A percentile compares a stretch with the other conserved stretches of the same genome.
phyloP scores from a whole-genome alignment of 2,113 vertebrate species.

The Cyprinodon tularosa region DNA sequence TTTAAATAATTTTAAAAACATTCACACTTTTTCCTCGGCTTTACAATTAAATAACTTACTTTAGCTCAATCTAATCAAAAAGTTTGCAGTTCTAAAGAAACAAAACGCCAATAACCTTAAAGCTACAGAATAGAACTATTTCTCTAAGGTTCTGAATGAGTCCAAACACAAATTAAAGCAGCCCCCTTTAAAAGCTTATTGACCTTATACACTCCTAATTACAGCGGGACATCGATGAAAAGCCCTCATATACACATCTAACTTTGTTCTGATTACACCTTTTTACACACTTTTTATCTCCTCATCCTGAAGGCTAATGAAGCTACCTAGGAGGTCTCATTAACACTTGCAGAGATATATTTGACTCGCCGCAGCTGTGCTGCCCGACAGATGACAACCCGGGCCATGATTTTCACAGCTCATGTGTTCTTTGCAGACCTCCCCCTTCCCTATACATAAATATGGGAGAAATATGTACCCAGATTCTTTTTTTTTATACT shows the following conservation, averaged over 20 bases:
- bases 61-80: neutral
- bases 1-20: neutral
- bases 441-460: neutral
- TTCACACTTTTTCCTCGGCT: neutral
- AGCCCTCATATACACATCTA: neutral
- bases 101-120: neutral
- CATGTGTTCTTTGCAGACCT: neutral
- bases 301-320: neutral
- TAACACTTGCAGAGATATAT: slow-evolving; percentile 1
- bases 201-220: neutral
- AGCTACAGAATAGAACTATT: neutral
- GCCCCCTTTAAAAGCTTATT: neutral
- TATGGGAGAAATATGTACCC: too few relatives aligned
- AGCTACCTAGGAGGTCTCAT: neutral
- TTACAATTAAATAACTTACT: neutral
- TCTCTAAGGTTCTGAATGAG: too few relatives aligned
- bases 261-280: neutral
- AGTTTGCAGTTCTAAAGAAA: neutral
- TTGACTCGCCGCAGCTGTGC: neutral
- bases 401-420: neutral
- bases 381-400: neutral
- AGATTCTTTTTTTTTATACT: too few relatives aligned
- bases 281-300: neutral
- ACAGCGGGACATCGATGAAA: neutral
- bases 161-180: neutral